Evolutionary conservation across 2,797 vertebrate species (phyloP), one percentile per base, ranked within the genome.

Genomic region (Balearica regulorum): DNA sequence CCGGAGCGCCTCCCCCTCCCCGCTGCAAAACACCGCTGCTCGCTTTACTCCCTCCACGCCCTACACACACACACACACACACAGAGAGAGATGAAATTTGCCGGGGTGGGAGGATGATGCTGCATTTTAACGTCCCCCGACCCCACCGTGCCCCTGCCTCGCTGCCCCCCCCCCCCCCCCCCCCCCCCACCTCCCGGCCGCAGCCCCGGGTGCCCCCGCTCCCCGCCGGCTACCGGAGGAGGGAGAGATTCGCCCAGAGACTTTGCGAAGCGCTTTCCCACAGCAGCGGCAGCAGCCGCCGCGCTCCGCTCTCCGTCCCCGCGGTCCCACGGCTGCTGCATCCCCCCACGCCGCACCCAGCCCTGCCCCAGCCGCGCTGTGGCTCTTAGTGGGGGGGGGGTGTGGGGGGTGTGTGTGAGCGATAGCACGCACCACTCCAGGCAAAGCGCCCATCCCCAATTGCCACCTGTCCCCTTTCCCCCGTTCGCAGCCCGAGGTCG

Each of bases 61-160:
- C 31, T 46, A 13, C 65, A 15, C 77, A 22, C 53, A 25, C 28
- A 5, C 79, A 15, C 57, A 6, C 28, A 5, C 79, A 13, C 57
- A 5, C 39, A 64, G 35, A 31, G 54, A 24, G 57, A 13, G 13
- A 8, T 21, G 41, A 54, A 44, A 48, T 68, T 53, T 29, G 39
- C 62, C 68, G 49, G 80, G 83, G 66, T 14, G 22, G 51, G 71
- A 81, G 91, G 65, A 94, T 93, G 96, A 95, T 94, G 90, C 76
- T 94, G 95, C 96, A 90, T 94, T 95, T 93, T 81, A 83, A 81
- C n/a, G 10, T 29, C 11, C 72, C 69, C 76, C 49, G 69, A 93
- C 76, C 80, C 61, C 71, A 31, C 46, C 25, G 71, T 9, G 43
- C 58, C 72, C 70, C 62, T 62, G 37, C 78, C 37, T 43, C 31